A percentile compares a stretch with the other conserved stretches of the same genome.
Conservation (phyloP, 2,797 vertebrate genomes). For the Myiotriccus ornatus region DNA sequence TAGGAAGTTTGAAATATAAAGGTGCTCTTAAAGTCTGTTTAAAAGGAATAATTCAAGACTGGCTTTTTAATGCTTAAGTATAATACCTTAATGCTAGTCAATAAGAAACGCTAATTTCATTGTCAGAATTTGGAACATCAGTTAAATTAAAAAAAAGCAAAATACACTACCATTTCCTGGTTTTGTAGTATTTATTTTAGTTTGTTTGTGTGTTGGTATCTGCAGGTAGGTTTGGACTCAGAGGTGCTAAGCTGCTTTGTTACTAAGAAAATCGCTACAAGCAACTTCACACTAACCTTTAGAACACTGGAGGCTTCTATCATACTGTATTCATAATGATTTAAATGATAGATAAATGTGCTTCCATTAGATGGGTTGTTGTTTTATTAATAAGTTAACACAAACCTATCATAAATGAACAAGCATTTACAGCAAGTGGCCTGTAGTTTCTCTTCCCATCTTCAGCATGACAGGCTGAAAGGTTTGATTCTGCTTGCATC, state of each 20-base stretch:
- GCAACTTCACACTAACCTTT: neutral
- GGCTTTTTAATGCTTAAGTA: neutral
- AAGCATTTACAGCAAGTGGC: neutral
- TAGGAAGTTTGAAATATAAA: neutral
- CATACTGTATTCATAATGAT: neutral
- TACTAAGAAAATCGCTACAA: neutral
- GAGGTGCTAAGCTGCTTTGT: neutral
- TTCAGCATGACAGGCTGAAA: neutral
- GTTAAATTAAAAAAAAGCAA: neutral
- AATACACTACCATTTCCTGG: neutral
- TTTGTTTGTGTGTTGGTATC: neutral
- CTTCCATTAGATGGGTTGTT: neutral
- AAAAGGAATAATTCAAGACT: neutral
- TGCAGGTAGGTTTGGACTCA: neutral
- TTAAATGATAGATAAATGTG: neutral
- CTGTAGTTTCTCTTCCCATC: neutral
- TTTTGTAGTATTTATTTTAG: neutral
- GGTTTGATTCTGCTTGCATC: neutral
- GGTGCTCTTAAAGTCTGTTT: neutral
- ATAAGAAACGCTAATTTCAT: neutral
- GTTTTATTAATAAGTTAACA: slow-evolving; percentile 21
- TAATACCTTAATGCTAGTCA: neutral
- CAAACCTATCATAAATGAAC: neutral
- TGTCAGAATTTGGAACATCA: neutral
- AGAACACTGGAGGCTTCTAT: neutral